These are phyloP conservation scores for Deroplatys truncata DNA, from an alignment of 2,888 invertebrate genomes.

Conservation along the genomic window DNA sequence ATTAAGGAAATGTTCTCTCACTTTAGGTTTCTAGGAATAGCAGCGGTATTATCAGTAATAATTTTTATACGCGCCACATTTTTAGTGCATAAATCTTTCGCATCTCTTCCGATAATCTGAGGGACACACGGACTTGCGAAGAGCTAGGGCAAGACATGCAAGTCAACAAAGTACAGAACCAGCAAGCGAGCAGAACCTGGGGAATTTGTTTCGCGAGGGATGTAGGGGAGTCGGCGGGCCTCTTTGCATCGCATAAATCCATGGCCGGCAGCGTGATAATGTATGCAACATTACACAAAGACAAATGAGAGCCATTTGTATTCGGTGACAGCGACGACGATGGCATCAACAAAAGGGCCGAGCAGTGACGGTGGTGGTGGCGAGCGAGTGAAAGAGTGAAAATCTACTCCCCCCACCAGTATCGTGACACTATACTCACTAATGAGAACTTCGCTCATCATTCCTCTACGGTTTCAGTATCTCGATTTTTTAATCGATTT, in stretches of 20 bases:
- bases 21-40: background rate
- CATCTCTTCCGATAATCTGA: background rate
- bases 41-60: background rate
- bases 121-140: background rate
- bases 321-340: conserved; percentile 15
- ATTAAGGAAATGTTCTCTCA: no score
- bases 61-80: background rate
- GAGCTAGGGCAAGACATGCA: background rate
- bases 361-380: background rate
- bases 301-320: conserved; percentile 17
- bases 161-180: background rate
- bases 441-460: conserved; percentile 12
- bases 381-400: background rate
- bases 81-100: background rate
- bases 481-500: conserved; percentile 4
- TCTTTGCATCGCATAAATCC: conserved; percentile 11
- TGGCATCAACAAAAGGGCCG: conserved; percentile 13
- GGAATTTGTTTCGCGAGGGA: conserved; percentile 8
- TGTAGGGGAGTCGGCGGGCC: background rate
- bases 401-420: background rate
- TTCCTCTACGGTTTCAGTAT: conserved; percentile 10
- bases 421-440: background rate
- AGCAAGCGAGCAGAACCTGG: background rate
- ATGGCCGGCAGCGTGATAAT: conserved; percentile 8
- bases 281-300: conserved; percentile 18